Percentiles rank a stretch among this genome's conserved stretches.
Conservation (phyloP, 2,888 invertebrate species). For the Macrosiphum euphorbiae region DNA sequence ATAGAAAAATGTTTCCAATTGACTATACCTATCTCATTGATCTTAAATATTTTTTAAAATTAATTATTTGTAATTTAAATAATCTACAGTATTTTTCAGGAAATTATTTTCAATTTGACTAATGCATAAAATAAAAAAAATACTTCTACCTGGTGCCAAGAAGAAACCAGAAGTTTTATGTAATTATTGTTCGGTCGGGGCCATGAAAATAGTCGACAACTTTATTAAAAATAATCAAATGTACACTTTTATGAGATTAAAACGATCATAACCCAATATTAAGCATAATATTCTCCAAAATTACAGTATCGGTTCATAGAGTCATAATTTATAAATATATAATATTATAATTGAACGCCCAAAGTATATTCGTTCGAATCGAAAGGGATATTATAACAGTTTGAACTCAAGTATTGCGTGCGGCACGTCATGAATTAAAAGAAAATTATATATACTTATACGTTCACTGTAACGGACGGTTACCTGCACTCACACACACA, state of each 20-base stretch:
- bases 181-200: not conserved
- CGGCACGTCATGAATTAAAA: slow-evolving; percentile 10
- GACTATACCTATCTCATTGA: not conserved
- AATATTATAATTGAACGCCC: not conserved
- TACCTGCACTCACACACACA: not conserved
- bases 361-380: not conserved
- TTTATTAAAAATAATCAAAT: not conserved
- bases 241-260: not conserved
- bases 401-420: slow-evolving; percentile 29
- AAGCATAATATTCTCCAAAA: not conserved
- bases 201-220: not conserved
- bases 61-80: not conserved
- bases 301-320: not conserved
- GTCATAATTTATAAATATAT: not conserved
- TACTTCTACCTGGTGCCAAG: not conserved
- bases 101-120: not conserved
- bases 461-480: not conserved
- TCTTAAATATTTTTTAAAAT: not conserved
- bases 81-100: not conserved
- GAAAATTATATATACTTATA: slow-evolving; percentile 17
- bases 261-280: not conserved
- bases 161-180: not conserved
- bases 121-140: not conserved
- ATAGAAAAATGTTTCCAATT: not conserved
- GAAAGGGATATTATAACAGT: slow-evolving; percentile 3